Base-by-base conservation (phyloP, 2,797 vertebrate species). In the Dallia pectoralis region DNA sequence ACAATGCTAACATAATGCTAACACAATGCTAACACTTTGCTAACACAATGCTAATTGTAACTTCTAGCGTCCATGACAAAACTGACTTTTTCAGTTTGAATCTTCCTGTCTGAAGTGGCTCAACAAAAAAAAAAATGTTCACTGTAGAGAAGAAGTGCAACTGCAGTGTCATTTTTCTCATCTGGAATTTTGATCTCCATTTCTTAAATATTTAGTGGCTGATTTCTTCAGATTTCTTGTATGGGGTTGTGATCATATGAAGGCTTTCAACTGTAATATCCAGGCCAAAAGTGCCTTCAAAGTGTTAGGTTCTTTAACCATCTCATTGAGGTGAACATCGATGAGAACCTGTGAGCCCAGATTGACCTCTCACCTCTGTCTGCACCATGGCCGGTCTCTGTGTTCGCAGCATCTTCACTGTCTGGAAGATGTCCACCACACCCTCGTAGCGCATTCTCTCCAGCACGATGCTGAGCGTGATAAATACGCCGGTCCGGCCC, bases 361-460 rank as follows among this genome's bases (percentile, higher is more conserved):
- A 36, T 69, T 74, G 72, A 56, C 30, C 27, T 73, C 92, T 90
- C 33, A 99, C 98, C 96, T 99, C 97, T 4, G 97, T 99, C 80
- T 99, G 97, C 88, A 99, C 97, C 98, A 98, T 99, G 64, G 97
- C 98, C 14, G 97, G 97, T 87, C 97, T 91, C 92, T 99, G 97
- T 47, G 97, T 99, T 80, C 97, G 94, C 77, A 99, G 93, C 97
- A 98, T 97, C 93, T 99, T 98, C 82, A 99, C 97, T 0, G 97
- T 99, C 93, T 99, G 97, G 94, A 99, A 99, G 87, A 99, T 96
- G 89, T 99, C 97, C 79, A 99, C 97, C 84, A 98, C 97, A 0
- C 97, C 97, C 84, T 99, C 97, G 0, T 98, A 98, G 74, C 97
- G 96, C 97, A 99, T 99, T 44, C 97, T 87, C 85, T 99, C 97